phyloP scores from a whole-genome alignment of 1,140 invertebrate species.

The Arctopsyche grandis region DNA sequence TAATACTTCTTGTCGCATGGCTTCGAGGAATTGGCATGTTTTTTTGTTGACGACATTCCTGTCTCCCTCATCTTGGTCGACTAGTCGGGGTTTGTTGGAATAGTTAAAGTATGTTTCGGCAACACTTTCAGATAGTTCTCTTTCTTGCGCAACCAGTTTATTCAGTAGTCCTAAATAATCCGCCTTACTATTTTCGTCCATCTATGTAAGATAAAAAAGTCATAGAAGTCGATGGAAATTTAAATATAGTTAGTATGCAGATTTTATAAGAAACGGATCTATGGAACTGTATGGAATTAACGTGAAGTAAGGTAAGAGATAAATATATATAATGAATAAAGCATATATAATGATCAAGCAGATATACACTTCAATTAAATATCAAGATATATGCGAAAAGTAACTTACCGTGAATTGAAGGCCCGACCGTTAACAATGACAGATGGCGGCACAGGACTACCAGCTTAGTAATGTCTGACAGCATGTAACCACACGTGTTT shows the following conservation, averaged over 20 bases:
- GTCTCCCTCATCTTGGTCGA: conserved; percentile 4
- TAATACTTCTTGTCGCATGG: conserved; percentile 29
- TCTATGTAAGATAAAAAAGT: conserved; percentile 3
- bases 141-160: conserved; percentile 34
- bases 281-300: no score
- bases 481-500: not conserved
- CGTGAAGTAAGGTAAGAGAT: no score
- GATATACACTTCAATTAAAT: not conserved
- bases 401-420: conserved; percentile 25
- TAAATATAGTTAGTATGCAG: no score
- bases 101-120: conserved; percentile 31
- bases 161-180: conserved; percentile 31
- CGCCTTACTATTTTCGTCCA: conserved; percentile 19
- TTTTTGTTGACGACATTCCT: conserved; percentile 25
- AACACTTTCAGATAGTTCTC: conserved; percentile 37
- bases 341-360: no score
- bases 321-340: no score
- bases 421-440: not conserved
- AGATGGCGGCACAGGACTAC: not conserved
- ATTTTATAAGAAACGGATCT: no score
- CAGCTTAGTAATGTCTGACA: not conserved
- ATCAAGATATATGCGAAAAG: not conserved
- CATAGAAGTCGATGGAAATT: no score
- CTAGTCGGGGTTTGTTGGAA: conserved; percentile 40
- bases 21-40: conserved; percentile 20